phyloP scores from a whole-genome alignment of 1,140 invertebrate genomes.

The Calephelis nemesis region DNA sequence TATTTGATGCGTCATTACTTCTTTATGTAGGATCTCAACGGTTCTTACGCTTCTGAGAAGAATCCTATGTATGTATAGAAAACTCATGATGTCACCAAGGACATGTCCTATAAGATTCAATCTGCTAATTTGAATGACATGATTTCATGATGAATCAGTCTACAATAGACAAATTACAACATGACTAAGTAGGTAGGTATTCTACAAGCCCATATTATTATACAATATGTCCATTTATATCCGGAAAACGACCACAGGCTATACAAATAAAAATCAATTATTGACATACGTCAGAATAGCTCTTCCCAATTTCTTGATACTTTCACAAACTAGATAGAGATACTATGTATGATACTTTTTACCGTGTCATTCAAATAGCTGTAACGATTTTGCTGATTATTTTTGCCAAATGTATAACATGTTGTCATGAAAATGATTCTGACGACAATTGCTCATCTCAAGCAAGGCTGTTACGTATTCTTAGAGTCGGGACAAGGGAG shows the following conservation, averaged over 20 bases:
- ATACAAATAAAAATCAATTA: too few relatives aligned
- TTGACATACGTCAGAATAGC: too few relatives aligned
- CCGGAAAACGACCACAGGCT: background rate
- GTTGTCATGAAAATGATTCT: too few relatives aligned
- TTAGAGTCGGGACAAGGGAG: too few relatives aligned
- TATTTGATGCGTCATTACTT: conserved; percentile 6
- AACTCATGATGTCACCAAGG: conserved; percentile 18
- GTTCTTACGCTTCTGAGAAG: conserved; percentile 3
- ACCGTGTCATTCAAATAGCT: too few relatives aligned
- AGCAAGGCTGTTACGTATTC: too few relatives aligned
- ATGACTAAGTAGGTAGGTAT: conserved; percentile 37
- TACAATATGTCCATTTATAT: background rate
- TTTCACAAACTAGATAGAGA: too few relatives aligned
- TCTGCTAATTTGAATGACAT: conserved; percentile 55
- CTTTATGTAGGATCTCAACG: conserved; percentile 3
- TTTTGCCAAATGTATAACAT: too few relatives aligned
- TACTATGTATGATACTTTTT: too few relatives aligned
- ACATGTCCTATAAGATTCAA: conserved; percentile 23
- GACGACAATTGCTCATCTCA: too few relatives aligned
- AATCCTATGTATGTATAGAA: background rate
- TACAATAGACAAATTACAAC: conserved; percentile 32
- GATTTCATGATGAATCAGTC: conserved; percentile 59
- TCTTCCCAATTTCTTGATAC: too few relatives aligned
- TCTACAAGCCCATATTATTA: conserved; percentile 4
- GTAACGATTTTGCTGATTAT: too few relatives aligned